These are phyloP conservation scores for Lytechinus pictus DNA, from an alignment of 35 echinoderm and acorn worm species.

Conservation along the genomic window DNA sequence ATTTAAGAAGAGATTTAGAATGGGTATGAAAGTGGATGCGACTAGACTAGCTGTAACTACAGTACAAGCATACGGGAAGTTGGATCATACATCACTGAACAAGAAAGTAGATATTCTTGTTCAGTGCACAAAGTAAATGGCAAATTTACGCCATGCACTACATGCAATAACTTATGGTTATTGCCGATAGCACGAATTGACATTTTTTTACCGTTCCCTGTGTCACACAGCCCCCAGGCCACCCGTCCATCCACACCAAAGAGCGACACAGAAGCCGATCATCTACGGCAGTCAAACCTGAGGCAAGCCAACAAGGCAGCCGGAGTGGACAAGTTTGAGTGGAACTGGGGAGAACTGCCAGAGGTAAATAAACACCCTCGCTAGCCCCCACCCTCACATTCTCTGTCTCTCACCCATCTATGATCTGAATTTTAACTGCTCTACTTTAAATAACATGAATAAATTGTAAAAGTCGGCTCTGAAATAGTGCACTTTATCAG, in stretches of 20 bases:
- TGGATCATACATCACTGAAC: background rate
- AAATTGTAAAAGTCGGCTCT: background rate
- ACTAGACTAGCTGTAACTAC: too few relatives aligned
- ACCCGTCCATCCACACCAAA: constrained; percentile 94
- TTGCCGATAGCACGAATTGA: too few relatives aligned
- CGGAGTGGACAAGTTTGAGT: constrained; percentile 86
- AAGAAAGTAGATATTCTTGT: background rate
- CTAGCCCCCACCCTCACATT: background rate
- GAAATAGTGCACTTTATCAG: background rate
- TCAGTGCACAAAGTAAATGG: too few relatives aligned
- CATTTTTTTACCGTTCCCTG: background rate
- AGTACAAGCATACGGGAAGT: too few relatives aligned
- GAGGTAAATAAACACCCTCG: constrained; percentile 60
- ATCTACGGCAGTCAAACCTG: constrained; percentile 49
- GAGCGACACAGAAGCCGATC: constrained; percentile 94
- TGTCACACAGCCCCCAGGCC: constrained; percentile 64
- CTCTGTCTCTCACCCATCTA: background rate
- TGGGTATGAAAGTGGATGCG: too few relatives aligned
- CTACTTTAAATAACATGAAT: background rate
- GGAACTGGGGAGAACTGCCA: constrained; percentile 99
- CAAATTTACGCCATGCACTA: too few relatives aligned
- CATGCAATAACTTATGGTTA: too few relatives aligned
- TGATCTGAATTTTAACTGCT: background rate
- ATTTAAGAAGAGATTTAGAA: too few relatives aligned
- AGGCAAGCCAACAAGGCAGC: constrained; percentile 47